Evolutionary conservation across 2,113 vertebrate species (phyloP).

Genomic region (Protobothrops flavoviridis): DNA sequence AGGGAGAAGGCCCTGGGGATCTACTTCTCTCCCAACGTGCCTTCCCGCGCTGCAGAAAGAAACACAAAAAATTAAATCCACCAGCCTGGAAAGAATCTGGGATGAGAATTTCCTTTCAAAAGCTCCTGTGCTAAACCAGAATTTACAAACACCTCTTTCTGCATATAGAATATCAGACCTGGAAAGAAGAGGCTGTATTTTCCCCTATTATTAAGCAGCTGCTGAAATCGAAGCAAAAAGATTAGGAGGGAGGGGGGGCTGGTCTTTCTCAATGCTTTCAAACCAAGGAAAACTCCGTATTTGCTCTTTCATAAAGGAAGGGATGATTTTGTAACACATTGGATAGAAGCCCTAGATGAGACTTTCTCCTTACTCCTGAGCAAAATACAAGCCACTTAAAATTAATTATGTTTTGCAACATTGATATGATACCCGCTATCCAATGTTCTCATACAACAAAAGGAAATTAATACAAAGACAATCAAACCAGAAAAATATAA

Average conservation of each 20-base stretch:
- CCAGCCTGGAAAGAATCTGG: background rate
- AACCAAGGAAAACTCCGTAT: background rate
- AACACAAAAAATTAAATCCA: conserved; percentile 1
- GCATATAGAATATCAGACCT: conserved; percentile 2
- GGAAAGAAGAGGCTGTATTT: background rate
- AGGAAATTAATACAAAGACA: background rate
- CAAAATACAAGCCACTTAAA: background rate
- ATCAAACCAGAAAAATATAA: background rate
- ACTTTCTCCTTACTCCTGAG: too few relatives aligned
- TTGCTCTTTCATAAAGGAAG: background rate
- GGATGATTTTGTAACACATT: background rate
- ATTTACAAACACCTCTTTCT: background rate
- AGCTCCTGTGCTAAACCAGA: background rate
- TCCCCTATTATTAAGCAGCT: background rate
- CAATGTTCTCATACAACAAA: background rate
- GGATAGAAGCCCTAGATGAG: background rate
- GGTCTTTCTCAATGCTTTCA: background rate
- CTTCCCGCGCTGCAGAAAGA: background rate
- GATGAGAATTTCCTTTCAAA: background rate
- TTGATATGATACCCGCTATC: background rate
- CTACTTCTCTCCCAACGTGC: background rate
- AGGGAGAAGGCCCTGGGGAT: background rate
- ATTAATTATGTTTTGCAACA: background rate
- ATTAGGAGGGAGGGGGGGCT: background rate
- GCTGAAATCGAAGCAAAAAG: background rate